phyloP scores from a whole-genome alignment of 2,888 invertebrate species.

The Torymus auratus region DNA sequence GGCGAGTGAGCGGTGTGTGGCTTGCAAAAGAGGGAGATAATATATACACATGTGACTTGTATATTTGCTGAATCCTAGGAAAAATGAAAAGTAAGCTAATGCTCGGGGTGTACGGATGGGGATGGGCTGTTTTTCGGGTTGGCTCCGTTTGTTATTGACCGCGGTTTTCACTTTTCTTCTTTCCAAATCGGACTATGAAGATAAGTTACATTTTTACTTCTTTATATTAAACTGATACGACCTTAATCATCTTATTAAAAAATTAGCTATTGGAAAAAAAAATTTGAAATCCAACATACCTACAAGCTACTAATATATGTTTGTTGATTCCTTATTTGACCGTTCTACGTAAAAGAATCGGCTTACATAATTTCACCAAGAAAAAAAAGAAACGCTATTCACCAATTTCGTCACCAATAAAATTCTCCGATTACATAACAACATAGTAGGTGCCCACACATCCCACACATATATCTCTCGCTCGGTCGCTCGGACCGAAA shows the following conservation, averaged over 20 bases:
- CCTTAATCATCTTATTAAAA: no score
- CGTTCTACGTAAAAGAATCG: neutral
- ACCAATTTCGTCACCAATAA: slow-evolving; percentile 16
- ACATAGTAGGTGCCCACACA: slow-evolving; percentile 1
- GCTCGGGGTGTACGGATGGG: neutral
- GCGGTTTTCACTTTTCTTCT: no score
- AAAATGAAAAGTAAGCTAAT: slow-evolving; percentile 44
- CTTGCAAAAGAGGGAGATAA: neutral
- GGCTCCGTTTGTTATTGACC: no score
- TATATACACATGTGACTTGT: no score
- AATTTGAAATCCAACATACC: no score
- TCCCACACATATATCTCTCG: no score
- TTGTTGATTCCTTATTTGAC: neutral
- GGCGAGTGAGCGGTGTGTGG: slow-evolving; percentile 49
- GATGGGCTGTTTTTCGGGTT: no score
- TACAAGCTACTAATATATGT: no score
- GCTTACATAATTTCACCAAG: slow-evolving; percentile 16
- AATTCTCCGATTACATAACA: slow-evolving; percentile 27
- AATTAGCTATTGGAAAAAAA: no score
- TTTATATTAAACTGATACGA: no score
- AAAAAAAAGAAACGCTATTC: neutral
- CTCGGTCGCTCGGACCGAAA: neutral
- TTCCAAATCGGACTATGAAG: no score
- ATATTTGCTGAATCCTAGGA: slow-evolving; percentile 3
- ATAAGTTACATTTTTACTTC: no score